These are phyloP conservation scores for Ophonus ardosiacus DNA, from an alignment of 2,888 invertebrate genomes.

Conservation along the genomic window DNA sequence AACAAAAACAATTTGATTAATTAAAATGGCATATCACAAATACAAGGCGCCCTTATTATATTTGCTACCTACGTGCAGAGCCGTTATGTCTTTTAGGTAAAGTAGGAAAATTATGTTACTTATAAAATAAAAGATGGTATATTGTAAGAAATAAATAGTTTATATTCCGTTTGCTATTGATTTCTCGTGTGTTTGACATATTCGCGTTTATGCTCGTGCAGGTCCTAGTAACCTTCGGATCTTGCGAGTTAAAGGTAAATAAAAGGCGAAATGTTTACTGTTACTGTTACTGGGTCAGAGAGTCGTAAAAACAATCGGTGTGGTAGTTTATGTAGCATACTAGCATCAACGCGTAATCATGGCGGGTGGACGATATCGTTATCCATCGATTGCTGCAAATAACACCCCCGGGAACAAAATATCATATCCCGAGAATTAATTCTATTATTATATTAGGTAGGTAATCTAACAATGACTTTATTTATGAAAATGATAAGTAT, in stretches of 20 bases:
- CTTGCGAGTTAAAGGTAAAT: constrained; percentile 46
- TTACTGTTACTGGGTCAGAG: constrained; percentile 46
- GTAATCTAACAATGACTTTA: too few relatives aligned
- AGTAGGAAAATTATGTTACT: too few relatives aligned
- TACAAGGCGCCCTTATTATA: too few relatives aligned
- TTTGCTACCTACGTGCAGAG: too few relatives aligned
- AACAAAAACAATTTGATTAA: too few relatives aligned
- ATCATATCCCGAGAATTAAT: too few relatives aligned
- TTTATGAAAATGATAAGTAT: too few relatives aligned
- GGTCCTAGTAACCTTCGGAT: constrained; percentile 30
- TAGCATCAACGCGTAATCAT: constrained; percentile 12
- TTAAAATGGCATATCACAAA: too few relatives aligned
- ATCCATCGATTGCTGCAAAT: constrained; percentile 3
- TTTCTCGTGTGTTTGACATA: constrained; percentile 26
- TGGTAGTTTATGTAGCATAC: constrained; percentile 38
- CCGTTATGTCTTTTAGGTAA: too few relatives aligned
- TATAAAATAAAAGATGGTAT: not conserved
- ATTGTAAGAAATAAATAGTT: constrained; percentile 3
- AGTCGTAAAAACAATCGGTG: constrained; percentile 54
- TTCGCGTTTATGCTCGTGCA: constrained; percentile 13
- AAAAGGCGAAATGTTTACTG: constrained; percentile 41
- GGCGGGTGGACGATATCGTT: not conserved
- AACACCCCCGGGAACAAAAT: not conserved
- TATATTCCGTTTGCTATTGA: constrained; percentile 17
- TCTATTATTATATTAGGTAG: too few relatives aligned